Conservation (phyloP, 2,888 invertebrate species). For the Listrodromus nycthemerus region DNA sequence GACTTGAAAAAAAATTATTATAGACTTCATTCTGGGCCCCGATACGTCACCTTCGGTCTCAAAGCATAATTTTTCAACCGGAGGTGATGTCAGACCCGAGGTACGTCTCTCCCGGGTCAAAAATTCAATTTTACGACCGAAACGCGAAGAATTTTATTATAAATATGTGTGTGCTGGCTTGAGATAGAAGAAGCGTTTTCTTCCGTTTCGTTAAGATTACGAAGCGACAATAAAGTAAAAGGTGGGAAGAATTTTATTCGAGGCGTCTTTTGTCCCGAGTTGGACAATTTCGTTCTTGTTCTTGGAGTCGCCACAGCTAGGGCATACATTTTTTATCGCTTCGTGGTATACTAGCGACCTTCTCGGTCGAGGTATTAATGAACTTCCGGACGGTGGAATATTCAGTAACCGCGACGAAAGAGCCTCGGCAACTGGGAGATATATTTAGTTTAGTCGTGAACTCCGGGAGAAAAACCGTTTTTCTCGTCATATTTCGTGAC, state of each 20-base stretch:
- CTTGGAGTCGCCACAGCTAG: conserved; percentile 28
- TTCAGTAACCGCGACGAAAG: not conserved
- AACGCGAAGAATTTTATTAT: not conserved
- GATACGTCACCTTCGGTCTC: too few species aligned
- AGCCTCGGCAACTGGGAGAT: not conserved
- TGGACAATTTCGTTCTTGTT: conserved; percentile 26
- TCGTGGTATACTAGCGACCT: conserved; percentile 36
- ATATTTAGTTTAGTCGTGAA: conserved; percentile 36
- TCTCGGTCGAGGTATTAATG: conserved; percentile 48
- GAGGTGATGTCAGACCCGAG: too few species aligned
- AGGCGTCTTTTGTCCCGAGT: conserved; percentile 37
- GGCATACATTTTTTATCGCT: conserved; percentile 52
- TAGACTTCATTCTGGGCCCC: too few species aligned
- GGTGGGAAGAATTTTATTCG: conserved; percentile 48
- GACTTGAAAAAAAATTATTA: too few species aligned
- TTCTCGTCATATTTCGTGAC: not conserved
- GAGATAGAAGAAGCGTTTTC: conserved; percentile 28
- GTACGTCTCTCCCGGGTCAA: too few species aligned
- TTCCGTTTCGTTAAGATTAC: conserved; percentile 22
- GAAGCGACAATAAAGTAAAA: conserved; percentile 3
- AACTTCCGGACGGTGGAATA: conserved; percentile 21
- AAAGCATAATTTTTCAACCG: too few species aligned
- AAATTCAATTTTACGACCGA: too few species aligned
- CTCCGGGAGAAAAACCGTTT: not conserved
- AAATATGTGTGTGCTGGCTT: conserved; percentile 4